phyloP scores from a whole-genome alignment of 2,113 vertebrate genomes.

The Pedetes capensis region DNA sequence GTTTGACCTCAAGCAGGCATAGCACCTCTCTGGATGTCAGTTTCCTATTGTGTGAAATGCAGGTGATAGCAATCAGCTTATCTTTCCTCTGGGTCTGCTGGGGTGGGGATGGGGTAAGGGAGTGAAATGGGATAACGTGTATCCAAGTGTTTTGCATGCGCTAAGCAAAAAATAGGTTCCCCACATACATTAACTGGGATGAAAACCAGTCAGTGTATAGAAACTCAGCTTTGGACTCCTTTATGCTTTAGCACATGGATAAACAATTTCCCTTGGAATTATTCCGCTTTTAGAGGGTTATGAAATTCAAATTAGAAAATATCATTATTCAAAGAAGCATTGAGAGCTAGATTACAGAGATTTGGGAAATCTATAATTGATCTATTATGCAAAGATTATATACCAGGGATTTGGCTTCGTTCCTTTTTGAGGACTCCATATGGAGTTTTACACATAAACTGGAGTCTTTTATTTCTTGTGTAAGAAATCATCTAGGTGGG shows the following conservation, averaged over 20 bases:
- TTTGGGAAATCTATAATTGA: constrained; percentile 62
- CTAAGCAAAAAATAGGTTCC: background rate
- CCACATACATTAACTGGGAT: background rate
- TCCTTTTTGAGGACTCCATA: constrained; percentile 46
- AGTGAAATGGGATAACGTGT: background rate
- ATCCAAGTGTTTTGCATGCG: background rate
- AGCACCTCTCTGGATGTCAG: background rate
- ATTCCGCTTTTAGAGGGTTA: constrained; percentile 54
- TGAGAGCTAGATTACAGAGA: constrained; percentile 58
- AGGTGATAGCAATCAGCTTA: background rate
- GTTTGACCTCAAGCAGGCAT: background rate
- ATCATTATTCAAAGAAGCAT: constrained; percentile 61
- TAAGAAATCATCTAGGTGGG: background rate
- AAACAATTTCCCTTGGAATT: constrained; percentile 50
- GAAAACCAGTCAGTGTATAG: background rate
- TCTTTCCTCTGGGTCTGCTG: background rate
- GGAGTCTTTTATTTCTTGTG: background rate
- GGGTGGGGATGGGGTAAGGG: fast-evolving
- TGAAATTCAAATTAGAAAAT: constrained; percentile 67
- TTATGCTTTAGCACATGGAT: background rate
- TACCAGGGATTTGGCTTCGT: background rate
- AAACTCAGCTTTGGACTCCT: background rate
- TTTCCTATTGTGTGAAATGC: background rate
- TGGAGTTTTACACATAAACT: background rate
- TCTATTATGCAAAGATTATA: constrained; percentile 46